Evolutionary conservation across 2,113 vertebrate species (phyloP), one percentile per base, ranked within the genome.

Genomic region (Zosterops hypoxanthus): DNA sequence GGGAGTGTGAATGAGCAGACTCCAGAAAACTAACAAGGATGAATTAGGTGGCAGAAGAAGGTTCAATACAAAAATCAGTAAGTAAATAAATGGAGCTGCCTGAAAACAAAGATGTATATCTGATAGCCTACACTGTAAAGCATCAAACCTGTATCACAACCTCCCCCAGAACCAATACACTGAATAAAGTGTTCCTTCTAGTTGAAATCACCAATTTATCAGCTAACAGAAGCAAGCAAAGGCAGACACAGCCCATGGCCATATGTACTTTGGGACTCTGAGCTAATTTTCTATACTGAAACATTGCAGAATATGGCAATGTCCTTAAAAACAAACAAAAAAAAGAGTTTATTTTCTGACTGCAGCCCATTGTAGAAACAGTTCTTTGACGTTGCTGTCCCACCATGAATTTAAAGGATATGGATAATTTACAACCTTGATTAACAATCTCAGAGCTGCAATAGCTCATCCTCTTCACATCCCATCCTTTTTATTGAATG

Each of bases 361-460:
- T 85, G 19, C 60, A 92, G 44, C 23, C 63, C 33, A 39, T 75
- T 93, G 86, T 56, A 94, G 84, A 95, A 85, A 86, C 25, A 81
- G 59, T 63, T 31, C 73, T 81, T 93, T 72, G 17, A 63, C 56
- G 80, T 18, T 83, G 41, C 42, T 82, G 33, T 36, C 52, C 76
- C 52, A 57, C 69, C 41, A 83, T 79, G 83, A 83, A 94, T 88
- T 92, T 83, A 94, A 96, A 95, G 70, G 87, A 66, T 94, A 80
- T 82, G 20, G 69, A 75, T 90, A 96, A 95, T 93, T 94, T 95
- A 97, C 91, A 96, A 57, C 79, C 89, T 95, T 96, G 95, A 97
- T 97, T 95, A 97, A 91, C 77, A 90, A 68, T 76, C 79, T 94
- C 53, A 76, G 84, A 92, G 84, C 87, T 82, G 75, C 83, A 82